A percentile compares a stretch with the other conserved stretches of the same genome.
phyloP scores from a whole-genome alignment of 2,888 invertebrate species.

The Stegophylla sp. region DNA sequence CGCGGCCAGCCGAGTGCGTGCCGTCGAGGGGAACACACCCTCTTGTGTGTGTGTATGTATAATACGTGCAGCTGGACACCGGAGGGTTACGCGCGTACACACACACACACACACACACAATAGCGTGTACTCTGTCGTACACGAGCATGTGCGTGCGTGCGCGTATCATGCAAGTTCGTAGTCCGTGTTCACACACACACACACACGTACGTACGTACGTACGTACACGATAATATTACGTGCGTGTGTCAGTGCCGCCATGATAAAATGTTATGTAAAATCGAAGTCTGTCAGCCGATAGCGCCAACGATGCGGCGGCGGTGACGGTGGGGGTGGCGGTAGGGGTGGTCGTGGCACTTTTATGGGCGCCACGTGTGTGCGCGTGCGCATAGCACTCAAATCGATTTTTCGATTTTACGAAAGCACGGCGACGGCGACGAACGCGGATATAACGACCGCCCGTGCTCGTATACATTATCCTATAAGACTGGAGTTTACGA shows the following conservation, averaged over 20 bases:
- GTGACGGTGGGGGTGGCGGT: not conserved
- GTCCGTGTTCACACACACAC: not conserved
- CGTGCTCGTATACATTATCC: not conserved
- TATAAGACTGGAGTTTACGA: not conserved
- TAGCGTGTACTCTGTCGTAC: too few relatives aligned
- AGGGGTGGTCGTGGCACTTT: not conserved
- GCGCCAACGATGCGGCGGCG: not conserved
- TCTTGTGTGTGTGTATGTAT: not conserved
- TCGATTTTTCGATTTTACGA: conserved; percentile 49
- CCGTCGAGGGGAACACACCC: not conserved
- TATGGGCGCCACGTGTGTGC: conserved; percentile 14
- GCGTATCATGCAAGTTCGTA: not conserved
- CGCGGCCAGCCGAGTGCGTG: not conserved
- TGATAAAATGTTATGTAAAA: conserved; percentile 4
- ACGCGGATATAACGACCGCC: not conserved
- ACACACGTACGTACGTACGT: not conserved
- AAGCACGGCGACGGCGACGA: not conserved
- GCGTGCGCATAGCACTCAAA: not conserved
- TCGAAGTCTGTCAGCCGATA: conserved; percentile 26
- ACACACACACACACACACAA: not conserved
- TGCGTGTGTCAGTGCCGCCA: not conserved
- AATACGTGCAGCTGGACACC: conserved; percentile 35
- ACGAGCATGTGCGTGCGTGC: not conserved
- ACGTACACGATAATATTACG: not conserved
- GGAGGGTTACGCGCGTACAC: conserved; percentile 15